Base-by-base conservation (phyloP, 2,888 invertebrate genomes). In the Romanomermis culicivorax region DNA sequence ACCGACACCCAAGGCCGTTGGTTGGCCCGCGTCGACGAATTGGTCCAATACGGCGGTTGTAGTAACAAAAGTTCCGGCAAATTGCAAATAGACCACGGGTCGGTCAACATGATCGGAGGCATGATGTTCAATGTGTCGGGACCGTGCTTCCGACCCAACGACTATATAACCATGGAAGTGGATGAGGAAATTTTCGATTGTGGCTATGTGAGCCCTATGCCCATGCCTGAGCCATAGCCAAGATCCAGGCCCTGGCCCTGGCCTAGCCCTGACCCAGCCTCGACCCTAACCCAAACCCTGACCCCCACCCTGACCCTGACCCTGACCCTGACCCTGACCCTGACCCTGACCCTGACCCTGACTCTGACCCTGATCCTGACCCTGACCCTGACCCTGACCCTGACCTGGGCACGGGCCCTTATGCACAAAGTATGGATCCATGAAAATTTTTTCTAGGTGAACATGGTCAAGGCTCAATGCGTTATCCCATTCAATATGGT, bases 111-210 rank as follows among this genome's bases (percentile, higher is more conserved):
- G 54, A 14, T 54, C 27, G 54, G 54, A 2, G 54, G 55, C 14
- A n/a, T 43, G 2, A 45, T 24, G 14, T 20, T 51, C 42, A 55
- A 51, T 42, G 55, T 51, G 17, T 55, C 51, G 2, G 55, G 55
- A 3, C 56, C 56, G 2, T 56, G 56, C 29, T 53, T 56, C 23
- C 47, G 53, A 27, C 56, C 51, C 11, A 24, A 2, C 23, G 47
- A 55, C 24, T 2, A 17, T 11, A 43, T 55, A 4, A 55, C 51
- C n/a, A 24, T 55, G 55, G 51, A 52, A 45, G 29, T 55, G 30
- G 55, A 55, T 26, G 47, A 42, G 23, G 11, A 42, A 11, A 55
- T 51, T 7, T 20, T 51, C 45, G 52, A 55, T 25, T 55, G 55
- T 24, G 29, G 30, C 2, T 25, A 42, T 23, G 55, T 55, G 17